These are phyloP conservation scores for Austrolebias charrua DNA, from an alignment of 2,797 vertebrate species.

Conservation along the genomic window DNA sequence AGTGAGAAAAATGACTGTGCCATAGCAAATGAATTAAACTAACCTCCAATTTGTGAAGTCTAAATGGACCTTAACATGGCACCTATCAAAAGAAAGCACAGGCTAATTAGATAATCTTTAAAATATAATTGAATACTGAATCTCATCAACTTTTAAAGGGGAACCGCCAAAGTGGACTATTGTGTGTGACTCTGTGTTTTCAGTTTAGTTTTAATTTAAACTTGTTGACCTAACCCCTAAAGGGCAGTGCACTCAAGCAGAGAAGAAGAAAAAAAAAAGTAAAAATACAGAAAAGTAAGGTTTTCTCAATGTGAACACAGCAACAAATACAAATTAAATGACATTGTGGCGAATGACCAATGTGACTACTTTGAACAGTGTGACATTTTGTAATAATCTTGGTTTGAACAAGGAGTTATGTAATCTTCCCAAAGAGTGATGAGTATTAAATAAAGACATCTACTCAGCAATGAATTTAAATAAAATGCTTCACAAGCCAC, in stretches of 20 bases:
- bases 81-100: slow-evolving; percentile 49
- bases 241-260: not conserved
- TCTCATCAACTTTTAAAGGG: slow-evolving; percentile 52
- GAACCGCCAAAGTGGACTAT: slow-evolving; percentile 32
- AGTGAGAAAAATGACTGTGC: slow-evolving; percentile 71
- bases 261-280: not conserved
- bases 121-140: slow-evolving; percentile 67
- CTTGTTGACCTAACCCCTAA: not conserved
- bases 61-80: slow-evolving; percentile 70
- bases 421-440: slow-evolving; percentile 41
- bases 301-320: slow-evolving; percentile 15
- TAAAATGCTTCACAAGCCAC: slow-evolving; percentile 44
- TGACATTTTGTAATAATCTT: slow-evolving; percentile 37
- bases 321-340: slow-evolving; percentile 28
- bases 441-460: slow-evolving; percentile 42
- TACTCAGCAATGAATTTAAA: slow-evolving; percentile 51
- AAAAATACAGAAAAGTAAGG: slow-evolving; percentile 5
- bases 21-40: slow-evolving; percentile 66
- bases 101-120: slow-evolving; percentile 73
- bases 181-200: not conserved
- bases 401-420: slow-evolving; percentile 49
- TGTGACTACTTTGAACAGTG: slow-evolving; percentile 24
- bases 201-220: not conserved
- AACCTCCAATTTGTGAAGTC: slow-evolving; percentile 49
- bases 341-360: slow-evolving; percentile 29